phyloP scores from a whole-genome alignment of 2,888 invertebrate species.

The Odontothrips loti region DNA sequence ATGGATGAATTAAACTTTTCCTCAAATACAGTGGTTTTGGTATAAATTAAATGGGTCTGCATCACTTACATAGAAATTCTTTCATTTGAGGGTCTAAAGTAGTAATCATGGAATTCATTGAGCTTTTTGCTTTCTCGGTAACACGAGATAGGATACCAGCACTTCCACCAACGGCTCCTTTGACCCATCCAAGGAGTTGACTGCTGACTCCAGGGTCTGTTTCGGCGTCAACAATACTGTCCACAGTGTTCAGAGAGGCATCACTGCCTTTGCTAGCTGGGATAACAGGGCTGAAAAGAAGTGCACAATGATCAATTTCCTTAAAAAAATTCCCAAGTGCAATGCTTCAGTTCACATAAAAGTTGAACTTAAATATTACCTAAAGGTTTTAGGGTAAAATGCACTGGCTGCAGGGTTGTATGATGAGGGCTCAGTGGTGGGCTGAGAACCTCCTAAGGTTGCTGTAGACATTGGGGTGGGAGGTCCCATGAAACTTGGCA shows the following conservation, averaged over 20 bases:
- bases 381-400: slow-evolving; percentile 46
- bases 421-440: neutral
- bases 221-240: slow-evolving; percentile 35
- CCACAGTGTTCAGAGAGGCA: slow-evolving; percentile 49
- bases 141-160: slow-evolving; percentile 60
- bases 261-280: slow-evolving; percentile 51
- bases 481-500: slow-evolving; percentile 61
- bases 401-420: slow-evolving; percentile 39
- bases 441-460: neutral
- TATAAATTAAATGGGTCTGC: slow-evolving; percentile 24
- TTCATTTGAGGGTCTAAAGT: slow-evolving; percentile 87
- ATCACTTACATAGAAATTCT: slow-evolving; percentile 71
- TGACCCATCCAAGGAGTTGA: slow-evolving; percentile 62
- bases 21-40: slow-evolving; percentile 37
- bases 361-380: slow-evolving; percentile 37
- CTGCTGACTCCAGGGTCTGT: slow-evolving; percentile 49
- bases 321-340: neutral
- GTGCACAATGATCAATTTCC: slow-evolving; percentile 29
- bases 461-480: slow-evolving; percentile 40
- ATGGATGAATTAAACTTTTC: slow-evolving; percentile 30
- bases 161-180: slow-evolving; percentile 59
- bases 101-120: slow-evolving; percentile 80
- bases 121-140: slow-evolving; percentile 71
- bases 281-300: slow-evolving; percentile 50
- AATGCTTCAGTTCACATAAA: too few species aligned